phyloP scores from a whole-genome alignment of 1,140 invertebrate species.

The Pseudomyrmex pallidus region DNA sequence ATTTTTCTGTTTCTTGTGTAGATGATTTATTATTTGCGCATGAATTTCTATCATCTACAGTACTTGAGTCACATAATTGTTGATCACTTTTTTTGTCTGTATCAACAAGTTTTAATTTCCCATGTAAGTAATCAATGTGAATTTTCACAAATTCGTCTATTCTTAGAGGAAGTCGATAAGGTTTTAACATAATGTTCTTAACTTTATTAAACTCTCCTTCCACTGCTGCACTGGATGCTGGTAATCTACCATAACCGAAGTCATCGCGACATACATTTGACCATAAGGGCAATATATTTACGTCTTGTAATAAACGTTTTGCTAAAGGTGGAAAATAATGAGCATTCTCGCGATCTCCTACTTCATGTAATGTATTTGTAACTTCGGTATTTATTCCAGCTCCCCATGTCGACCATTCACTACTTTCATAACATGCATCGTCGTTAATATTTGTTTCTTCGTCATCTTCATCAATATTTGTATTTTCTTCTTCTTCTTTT shows the following conservation, averaged over 20 bases:
- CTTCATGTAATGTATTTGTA: not conserved
- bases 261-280: not conserved
- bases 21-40: too few species aligned
- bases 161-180: not conserved
- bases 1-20: not conserved
- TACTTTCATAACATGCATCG: not conserved
- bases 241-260: constrained; percentile 1
- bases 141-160: constrained; percentile 5
- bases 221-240: not conserved
- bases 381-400: not conserved
- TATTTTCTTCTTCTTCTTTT: too few species aligned
- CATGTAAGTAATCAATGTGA: constrained; percentile 4
- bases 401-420: not conserved
- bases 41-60: too few species aligned
- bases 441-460: too few species aligned
- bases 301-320: not conserved
- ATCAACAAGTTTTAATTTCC: constrained; percentile 16
- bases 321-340: constrained; percentile 10
- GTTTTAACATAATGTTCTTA: constrained; percentile 1
- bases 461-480: too few species aligned
- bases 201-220: constrained; percentile 2
- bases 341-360: constrained; percentile 3
- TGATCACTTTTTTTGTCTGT: not conserved
- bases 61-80: too few species aligned
- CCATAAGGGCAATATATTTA: not conserved